Evolutionary conservation across 2,797 vertebrate genomes (phyloP), one percentile per base, ranked within the genome.

Genomic region (Acrossocheilus fasciatus): DNA sequence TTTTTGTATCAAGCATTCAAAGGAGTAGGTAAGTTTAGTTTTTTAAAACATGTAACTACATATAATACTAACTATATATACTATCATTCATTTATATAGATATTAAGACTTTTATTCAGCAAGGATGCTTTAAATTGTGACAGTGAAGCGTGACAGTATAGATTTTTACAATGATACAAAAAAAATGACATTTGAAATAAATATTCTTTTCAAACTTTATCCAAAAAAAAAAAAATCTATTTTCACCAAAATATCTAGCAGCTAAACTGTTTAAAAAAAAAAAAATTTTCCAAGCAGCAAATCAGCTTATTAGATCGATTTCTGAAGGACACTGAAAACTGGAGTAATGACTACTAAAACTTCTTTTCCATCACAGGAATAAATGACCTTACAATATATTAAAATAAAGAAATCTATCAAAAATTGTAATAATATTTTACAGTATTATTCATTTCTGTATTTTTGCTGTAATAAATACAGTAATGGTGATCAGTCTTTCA

Each of bases 1-100:
- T 96, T 95, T 93, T 93, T 95, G 90, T 92, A 94, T 89, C 93
- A 95, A 82, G 91, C 95, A 72, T 92, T 93, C 83, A 92, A 73
- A 89, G 50, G n/a, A 45, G 50, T 94, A 93, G 84, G 20, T 86
- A 54, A 57, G 83, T 84, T 47, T 82, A 20, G 14, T 78, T 30
- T 62, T 77, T 79, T 34, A 47, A 26, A 20, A 76, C 74, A 52
- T 52, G 15, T 30, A 36, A 34, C 47, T 23, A 50, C 4, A 7
- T 30, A 12, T 6, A 75, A 18, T 34, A 75, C 30, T 6, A 34
- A 50, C 4, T 50, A 23, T 72, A 69, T 39, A 70, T 15, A 20
- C 9, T 73, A 47, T 6, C 0, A 7, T 26, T 45, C 41, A 73
- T 15, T n/a, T 12, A 20, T 4, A 14, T 5, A 69, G 20, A 72